Evolutionary conservation across 2,888 invertebrate species (phyloP).

Genomic region (Cheilosia urbana): DNA sequence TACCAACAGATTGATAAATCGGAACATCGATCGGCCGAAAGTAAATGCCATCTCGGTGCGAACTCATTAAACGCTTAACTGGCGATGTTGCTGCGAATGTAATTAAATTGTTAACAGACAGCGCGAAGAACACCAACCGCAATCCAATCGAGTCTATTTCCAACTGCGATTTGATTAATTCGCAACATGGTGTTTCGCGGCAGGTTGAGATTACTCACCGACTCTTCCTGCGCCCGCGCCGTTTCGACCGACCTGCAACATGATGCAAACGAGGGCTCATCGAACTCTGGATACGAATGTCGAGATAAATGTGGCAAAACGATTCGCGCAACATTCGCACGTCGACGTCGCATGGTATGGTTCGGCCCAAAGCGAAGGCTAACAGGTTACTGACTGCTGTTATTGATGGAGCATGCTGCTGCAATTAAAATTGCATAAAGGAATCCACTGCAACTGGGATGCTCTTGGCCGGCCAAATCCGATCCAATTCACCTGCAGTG

Average conservation of each 20-base stretch:
- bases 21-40: constrained; percentile 41
- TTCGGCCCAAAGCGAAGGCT: constrained; percentile 30
- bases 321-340: constrained; percentile 57
- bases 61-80: constrained; percentile 50
- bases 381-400: constrained; percentile 45
- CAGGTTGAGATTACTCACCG: constrained; percentile 52
- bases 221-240: constrained; percentile 1
- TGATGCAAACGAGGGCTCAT: constrained; percentile 56
- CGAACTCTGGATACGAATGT: constrained; percentile 51
- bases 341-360: constrained; percentile 13
- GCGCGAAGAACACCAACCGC: constrained; percentile 5
- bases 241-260: constrained; percentile 27
- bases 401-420: constrained; percentile 70
- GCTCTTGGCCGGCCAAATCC: constrained; percentile 1
- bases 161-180: constrained; percentile 69
- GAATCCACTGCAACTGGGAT: constrained; percentile 57
- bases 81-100: constrained; percentile 53
- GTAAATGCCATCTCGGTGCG: constrained; percentile 39
- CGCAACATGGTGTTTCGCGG: constrained; percentile 65
- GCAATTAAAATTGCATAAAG: constrained; percentile 69
- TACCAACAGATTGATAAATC: constrained; percentile 22
- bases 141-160: constrained; percentile 37
- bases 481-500: constrained; percentile 74
- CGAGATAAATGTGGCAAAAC: constrained; percentile 64
- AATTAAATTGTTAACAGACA: constrained; percentile 72